Conservation (phyloP, 2,888 invertebrate genomes). For the Eupsilia transversa region DNA sequence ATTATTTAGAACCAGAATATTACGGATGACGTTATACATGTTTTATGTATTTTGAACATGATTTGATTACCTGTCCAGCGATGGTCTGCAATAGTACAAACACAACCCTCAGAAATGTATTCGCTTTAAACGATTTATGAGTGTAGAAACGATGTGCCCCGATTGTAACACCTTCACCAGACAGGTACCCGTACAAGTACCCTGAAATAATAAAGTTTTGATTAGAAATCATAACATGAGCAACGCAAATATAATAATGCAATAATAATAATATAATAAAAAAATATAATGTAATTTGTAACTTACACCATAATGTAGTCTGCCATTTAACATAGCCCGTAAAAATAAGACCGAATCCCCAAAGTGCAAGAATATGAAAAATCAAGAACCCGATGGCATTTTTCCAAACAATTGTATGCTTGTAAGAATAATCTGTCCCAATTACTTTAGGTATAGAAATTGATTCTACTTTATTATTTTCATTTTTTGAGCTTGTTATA, state of each 20-base stretch:
- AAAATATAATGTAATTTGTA: no score
- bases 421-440: conserved; percentile 78
- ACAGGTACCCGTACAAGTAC: conserved; percentile 43
- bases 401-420: conserved; percentile 91
- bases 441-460: conserved; percentile 61
- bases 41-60: not conserved
- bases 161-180: conserved; percentile 93
- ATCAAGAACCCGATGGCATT: conserved; percentile 91
- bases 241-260: not conserved
- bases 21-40: not conserved
- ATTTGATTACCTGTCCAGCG: conserved; percentile 93
- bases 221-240: conserved; percentile 4
- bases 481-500: not conserved
- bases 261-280: no score
- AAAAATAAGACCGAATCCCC: conserved; percentile 81
- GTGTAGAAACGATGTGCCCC: conserved; percentile 95
- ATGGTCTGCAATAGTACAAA: conserved; percentile 93
- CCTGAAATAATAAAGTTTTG: conserved; percentile 58
- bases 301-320: conserved; percentile 79
- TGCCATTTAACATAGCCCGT: conserved; percentile 69
- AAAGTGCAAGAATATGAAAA: conserved; percentile 88
- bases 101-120: conserved; percentile 90
- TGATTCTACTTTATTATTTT: conserved; percentile 3
- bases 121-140: conserved; percentile 95
- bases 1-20: not conserved